A percentile compares a stretch with the other conserved stretches of the same genome.
Conservation (phyloP, 1,140 invertebrate genomes). For the Eufriesea mexicana region DNA sequence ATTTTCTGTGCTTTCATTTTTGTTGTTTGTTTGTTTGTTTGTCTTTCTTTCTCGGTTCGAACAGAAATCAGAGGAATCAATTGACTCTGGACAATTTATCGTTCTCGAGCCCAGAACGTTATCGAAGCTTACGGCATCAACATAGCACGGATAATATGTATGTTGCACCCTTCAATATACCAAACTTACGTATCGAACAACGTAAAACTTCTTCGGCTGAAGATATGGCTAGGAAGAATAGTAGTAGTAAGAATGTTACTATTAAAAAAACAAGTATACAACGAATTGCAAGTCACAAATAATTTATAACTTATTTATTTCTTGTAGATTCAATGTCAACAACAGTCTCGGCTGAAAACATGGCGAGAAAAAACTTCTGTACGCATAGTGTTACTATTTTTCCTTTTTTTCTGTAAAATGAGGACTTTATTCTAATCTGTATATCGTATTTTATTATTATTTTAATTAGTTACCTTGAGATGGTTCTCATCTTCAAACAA, state of each 20-base stretch:
- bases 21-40: background rate
- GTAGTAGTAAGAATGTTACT: conserved; percentile 83
- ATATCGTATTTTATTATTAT: background rate
- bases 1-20: background rate
- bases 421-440: background rate
- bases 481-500: conserved; percentile 90
- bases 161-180: conserved; percentile 92
- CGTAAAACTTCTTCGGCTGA: conserved; percentile 94
- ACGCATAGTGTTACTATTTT: background rate
- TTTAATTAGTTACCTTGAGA: conserved; percentile 74
- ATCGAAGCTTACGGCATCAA: conserved; percentile 89
- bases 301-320: background rate
- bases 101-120: conserved; percentile 89
- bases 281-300: background rate
- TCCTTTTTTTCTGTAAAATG: background rate
- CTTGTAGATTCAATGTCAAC: conserved; percentile 77
- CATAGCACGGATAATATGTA: conserved; percentile 94
- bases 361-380: conserved; percentile 75
- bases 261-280: background rate
- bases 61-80: conserved; percentile 90
- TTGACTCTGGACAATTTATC: conserved; percentile 91
- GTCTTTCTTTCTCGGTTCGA: background rate
- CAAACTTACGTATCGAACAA: conserved; percentile 91
- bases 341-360: conserved; percentile 81
- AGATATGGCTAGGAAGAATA: conserved; percentile 93